A percentile compares a stretch with the other conserved stretches of the same genome.
Evolutionary conservation across 2,113 vertebrate species (phyloP).

Genomic region (Malurus alboscapulatus): DNA sequence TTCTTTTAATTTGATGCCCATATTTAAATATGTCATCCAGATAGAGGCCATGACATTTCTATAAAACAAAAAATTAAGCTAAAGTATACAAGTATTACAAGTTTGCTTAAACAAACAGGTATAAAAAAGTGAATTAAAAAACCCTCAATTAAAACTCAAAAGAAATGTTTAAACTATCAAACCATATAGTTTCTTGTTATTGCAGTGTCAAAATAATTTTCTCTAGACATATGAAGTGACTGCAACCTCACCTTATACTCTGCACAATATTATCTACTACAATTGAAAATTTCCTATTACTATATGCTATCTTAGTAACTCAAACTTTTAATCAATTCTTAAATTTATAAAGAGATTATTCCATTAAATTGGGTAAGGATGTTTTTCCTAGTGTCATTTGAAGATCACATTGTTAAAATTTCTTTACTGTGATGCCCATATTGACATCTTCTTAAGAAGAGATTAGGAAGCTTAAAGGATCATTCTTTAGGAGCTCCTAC

Average conservation of each 20-base stretch:
- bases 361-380: not conserved
- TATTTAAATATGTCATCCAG: not conserved
- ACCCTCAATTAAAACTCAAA: not conserved
- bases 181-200: not conserved
- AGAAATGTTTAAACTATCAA: not conserved
- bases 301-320: not conserved
- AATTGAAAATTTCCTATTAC: not conserved
- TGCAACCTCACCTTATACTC: not conserved
- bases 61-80: not conserved
- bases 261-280: not conserved
- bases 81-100: not conserved
- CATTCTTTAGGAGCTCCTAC: not conserved
- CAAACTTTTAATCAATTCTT: not conserved
- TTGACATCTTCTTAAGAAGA: constrained; percentile 19
- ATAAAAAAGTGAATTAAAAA: not conserved
- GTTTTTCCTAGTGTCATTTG: not conserved
- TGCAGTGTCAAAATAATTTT: not conserved
- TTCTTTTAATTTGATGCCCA: not conserved
- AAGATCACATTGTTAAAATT: constrained; percentile 12
- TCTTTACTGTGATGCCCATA: not conserved
- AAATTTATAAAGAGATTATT: not conserved
- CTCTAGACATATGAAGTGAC: not conserved
- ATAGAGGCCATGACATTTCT: not conserved
- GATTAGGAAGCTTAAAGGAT: constrained; percentile 47
- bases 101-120: not conserved